Evolutionary conservation across 92 coral and sea anemone species (phyloP), one percentile per base, ranked within the genome.

Genomic region (Epizoanthus rinbou): DNA sequence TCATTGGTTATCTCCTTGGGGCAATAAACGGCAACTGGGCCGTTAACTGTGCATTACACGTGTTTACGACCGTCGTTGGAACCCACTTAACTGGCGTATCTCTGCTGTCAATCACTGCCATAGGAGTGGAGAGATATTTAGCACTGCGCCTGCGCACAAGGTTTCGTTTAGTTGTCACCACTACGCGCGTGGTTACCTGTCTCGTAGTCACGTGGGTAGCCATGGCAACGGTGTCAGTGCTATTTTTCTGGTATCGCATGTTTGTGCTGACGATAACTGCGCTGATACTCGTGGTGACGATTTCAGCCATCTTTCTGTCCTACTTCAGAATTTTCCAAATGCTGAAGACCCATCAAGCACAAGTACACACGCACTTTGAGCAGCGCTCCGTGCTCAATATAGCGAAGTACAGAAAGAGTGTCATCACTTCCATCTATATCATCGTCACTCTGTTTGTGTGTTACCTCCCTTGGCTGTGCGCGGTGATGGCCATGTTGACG

Each of bases 31-130:
- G 59, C n/a, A 78, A 59, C 18, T 78, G 82, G 82, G 41, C 53
- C n/a, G 58, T 24, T 14, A 78, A 78, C 58, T 78, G 82, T 43
- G 71, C 58, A 19, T 63, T 78, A 21, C 82, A 78, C 43, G 82
- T 78, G 19, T 8, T 78, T 21, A 78, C 43, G 16, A 14, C 25
- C 7, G 59, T 78, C 22, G 23, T 22, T 23, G 82, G 82, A 78
- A 78, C 59, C 57, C 66, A 37, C 21, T 28, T 78, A 41, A 78
- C 82, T 6, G 82, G 82, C 4, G 82, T 60, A 9, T 78, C 82
- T 39, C 18, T 78, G 58, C 82, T 78, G 71, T 39, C 82, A 78
- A 78, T 78, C 58, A 78, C 82, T 41, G 71, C 82, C 47, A 78
- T 78, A 15, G 50, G 82, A 21, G 59, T 78, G 52, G 82, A 78